Conservation (phyloP, 2,888 invertebrate species). For the Apoda limacodes region DNA sequence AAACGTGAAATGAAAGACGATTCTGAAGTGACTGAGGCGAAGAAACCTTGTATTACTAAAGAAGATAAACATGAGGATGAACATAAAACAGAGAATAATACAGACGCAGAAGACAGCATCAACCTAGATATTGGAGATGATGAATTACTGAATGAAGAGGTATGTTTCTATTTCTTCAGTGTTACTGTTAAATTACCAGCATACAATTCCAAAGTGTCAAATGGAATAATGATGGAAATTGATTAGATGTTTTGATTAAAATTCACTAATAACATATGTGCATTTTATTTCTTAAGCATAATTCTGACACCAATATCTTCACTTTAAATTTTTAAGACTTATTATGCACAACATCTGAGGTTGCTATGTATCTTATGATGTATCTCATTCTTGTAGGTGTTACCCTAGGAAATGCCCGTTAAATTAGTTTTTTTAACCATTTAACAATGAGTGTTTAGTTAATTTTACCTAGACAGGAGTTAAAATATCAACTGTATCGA, state of each 20-base stretch:
- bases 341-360: no score
- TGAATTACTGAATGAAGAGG: constrained; percentile 84
- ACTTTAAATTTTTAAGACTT: no score
- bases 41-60: constrained; percentile 50
- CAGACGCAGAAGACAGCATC: constrained; percentile 83
- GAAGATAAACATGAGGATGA: constrained; percentile 43
- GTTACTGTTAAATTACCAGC: constrained; percentile 46
- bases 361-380: no score
- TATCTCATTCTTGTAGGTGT: no score
- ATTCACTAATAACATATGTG: constrained; percentile 24
- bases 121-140: constrained; percentile 86
- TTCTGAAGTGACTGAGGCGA: constrained; percentile 39
- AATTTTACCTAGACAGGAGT: no score
- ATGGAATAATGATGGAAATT: constrained; percentile 52
- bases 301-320: no score
- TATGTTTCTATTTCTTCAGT: constrained; percentile 67
- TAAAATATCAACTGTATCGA: no score
- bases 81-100: constrained; percentile 63
- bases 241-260: constrained; percentile 33
- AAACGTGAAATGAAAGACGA: constrained; percentile 52
- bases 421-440: no score
- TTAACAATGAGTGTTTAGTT: no score
- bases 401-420: no score
- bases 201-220: constrained; percentile 31
- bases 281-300: no score